Base-by-base conservation (phyloP, 2,113 vertebrate genomes). In the Symphodus melops region DNA sequence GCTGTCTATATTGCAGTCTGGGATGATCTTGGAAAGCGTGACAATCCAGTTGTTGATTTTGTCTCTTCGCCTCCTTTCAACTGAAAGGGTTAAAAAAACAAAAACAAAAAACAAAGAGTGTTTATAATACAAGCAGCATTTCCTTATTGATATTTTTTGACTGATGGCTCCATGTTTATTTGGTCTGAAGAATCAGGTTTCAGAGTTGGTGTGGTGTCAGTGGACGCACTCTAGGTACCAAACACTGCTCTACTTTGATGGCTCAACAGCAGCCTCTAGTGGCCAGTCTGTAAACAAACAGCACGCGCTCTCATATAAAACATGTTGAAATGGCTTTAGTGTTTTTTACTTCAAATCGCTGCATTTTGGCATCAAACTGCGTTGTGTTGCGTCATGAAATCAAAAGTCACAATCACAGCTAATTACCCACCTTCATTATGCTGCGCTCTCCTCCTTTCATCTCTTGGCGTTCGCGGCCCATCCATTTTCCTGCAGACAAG, bases 31-130 rank as follows among this genome's bases (percentile, higher is more conserved):
- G 12, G 96, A 97, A 53, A 97, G 95, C 0, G 95, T 95, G 82
- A 97, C 96, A 0, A 97, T 97, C 96, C 96, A 97, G 92, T 97
- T 97, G 93, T 97, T 97, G 86, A 97, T 97, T 90, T 97, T 97
- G 94, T 97, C 96, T 90, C 96, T 93, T 83, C 96, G 91, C 74
- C 96, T 92, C 89, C 96, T 91, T 89, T 98, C 96, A 77, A 98
- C 96, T 97, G 86, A 25, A 33, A 33, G 28, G 28, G 3, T 33
- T 33, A 33, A 33, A 33, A 25, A 33, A 33, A 6, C 28, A n/a
- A n/a, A n/a, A n/a, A n/a, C n/a, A n/a, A n/a, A n/a, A n/a, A n/a
- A n/a, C n/a, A n/a, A n/a, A n/a, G 28, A 33, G 28, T 33, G 28
- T 33, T 33, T 33, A 33, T 5, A 33, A 33, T 9, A 36, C 1